Evolutionary conservation across 2,113 vertebrate genomes (phyloP).

Genomic region (Cheirogaleus medius): DNA sequence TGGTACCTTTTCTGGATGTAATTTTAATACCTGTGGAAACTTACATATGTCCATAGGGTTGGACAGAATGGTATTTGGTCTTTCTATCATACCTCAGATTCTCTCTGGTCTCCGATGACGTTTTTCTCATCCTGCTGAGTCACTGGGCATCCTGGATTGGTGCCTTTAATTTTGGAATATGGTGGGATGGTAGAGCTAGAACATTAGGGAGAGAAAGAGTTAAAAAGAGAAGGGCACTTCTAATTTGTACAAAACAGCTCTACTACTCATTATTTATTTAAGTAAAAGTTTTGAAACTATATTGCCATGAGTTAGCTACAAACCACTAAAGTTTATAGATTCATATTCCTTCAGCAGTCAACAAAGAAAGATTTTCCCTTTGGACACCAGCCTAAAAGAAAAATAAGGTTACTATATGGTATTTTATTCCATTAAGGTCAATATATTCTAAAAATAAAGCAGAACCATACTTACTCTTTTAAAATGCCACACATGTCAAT

Average conservation of each 20-base stretch:
- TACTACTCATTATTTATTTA: background rate
- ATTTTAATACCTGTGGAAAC: background rate
- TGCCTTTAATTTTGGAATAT: background rate
- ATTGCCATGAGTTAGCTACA: background rate
- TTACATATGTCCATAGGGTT: background rate
- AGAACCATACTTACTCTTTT: background rate
- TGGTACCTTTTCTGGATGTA: background rate
- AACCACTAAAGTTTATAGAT: background rate
- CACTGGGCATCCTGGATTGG: background rate
- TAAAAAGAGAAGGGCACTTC: background rate
- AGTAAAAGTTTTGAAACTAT: background rate
- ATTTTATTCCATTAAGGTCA: background rate
- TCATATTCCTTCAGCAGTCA: background rate
- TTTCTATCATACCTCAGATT: background rate
- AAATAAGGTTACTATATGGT: background rate
- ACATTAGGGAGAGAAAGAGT: background rate
- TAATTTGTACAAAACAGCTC: background rate
- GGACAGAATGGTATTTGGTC: background rate
- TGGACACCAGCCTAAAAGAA: background rate
- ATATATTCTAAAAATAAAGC: background rate
- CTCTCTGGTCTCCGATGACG: background rate
- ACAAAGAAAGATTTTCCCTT: constrained; percentile 10
- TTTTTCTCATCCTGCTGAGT: background rate
- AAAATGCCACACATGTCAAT: background rate
- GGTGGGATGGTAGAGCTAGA: background rate